These are phyloP conservation scores for Drosophila nannoptera DNA, from an alignment of 1,140 invertebrate species.

Conservation along the genomic window DNA sequence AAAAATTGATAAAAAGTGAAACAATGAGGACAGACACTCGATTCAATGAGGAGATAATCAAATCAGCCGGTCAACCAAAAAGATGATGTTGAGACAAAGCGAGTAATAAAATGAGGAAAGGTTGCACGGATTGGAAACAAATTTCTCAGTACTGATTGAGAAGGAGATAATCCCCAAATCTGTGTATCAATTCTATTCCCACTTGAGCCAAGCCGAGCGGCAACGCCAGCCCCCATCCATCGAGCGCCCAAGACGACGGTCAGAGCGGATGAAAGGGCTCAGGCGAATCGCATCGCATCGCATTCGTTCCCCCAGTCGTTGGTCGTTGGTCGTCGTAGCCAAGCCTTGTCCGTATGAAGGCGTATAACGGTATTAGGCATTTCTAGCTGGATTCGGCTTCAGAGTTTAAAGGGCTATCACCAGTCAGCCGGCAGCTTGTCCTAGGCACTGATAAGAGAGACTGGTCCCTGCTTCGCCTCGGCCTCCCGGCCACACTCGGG, in stretches of 20 bases:
- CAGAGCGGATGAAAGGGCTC: neutral
- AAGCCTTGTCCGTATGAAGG: no score
- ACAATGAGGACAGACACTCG: neutral
- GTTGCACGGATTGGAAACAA: slow-evolving; percentile 38
- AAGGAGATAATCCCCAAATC: slow-evolving; percentile 49
- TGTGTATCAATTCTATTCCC: slow-evolving; percentile 63
- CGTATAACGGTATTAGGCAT: no score
- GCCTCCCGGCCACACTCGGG: no score
- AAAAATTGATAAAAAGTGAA: neutral
- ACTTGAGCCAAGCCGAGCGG: slow-evolving; percentile 41
- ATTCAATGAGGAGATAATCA: slow-evolving; percentile 19
- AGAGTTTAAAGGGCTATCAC: no score
- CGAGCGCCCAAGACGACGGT: slow-evolving; percentile 13
- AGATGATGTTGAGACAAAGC: neutral
- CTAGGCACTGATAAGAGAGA: no score
- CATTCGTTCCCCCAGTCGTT: no score
- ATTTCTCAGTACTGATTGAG: slow-evolving; percentile 59
- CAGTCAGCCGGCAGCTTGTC: no score
- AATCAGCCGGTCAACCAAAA: slow-evolving; percentile 41
- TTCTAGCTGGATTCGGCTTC: no score
- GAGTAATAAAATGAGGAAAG: slow-evolving; percentile 14
- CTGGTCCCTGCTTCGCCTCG: no score
- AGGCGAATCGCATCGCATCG: no score
- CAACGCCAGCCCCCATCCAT: slow-evolving; percentile 20
- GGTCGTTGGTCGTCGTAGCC: no score